These are phyloP conservation scores for Brachypteracias leptosomus DNA, from an alignment of 2,113 vertebrate genomes.

Conservation along the genomic window DNA sequence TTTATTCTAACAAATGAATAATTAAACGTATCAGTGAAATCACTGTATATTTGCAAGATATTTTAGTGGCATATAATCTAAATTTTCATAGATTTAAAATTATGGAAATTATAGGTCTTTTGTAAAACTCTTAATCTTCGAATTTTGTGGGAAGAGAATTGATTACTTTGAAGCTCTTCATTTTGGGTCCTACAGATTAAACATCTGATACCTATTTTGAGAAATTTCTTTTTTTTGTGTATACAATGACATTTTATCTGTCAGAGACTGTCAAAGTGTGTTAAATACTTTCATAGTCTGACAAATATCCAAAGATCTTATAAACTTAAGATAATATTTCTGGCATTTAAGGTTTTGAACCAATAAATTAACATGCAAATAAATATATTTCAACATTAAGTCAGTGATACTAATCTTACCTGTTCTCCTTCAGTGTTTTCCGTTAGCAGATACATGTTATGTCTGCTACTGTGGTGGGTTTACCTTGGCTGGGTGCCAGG, in stretches of 20 bases:
- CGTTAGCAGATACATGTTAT: neutral
- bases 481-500: too few relatives aligned
- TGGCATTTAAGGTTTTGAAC: neutral
- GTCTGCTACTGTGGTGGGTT: too few relatives aligned
- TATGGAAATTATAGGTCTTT: neutral
- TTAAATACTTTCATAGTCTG: neutral
- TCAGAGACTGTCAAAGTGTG: neutral
- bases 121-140: neutral
- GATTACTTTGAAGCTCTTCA: neutral
- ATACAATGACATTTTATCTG: neutral
- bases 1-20: neutral
- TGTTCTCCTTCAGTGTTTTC: neutral
- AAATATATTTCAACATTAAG: neutral
- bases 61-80: neutral
- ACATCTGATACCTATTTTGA: neutral
- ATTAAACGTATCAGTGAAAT: neutral
- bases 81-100: neutral
- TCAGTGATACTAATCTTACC: neutral
- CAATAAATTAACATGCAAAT: neutral
- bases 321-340: neutral
- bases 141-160: neutral
- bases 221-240: neutral
- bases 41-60: neutral
- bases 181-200: neutral
- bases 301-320: neutral